Base-by-base conservation (phyloP, 2,113 vertebrate species). In the Brevimyrus niger region DNA sequence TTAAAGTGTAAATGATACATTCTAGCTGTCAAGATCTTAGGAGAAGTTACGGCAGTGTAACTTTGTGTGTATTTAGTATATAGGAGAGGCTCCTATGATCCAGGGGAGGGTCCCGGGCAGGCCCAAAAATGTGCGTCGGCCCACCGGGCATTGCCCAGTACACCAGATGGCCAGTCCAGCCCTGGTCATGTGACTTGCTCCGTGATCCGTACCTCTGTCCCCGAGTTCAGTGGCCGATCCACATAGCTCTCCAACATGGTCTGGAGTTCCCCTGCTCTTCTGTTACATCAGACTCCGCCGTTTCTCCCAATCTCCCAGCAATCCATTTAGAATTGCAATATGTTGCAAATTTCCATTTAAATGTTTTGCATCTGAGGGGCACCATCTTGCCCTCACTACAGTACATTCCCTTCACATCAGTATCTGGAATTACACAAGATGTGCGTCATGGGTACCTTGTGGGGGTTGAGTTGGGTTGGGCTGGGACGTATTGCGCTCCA, bases 321-420 rank as follows among this genome's bases (percentile, higher is more conserved):
- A 50, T 46, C 48, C 38, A 86, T 89, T 73, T 53, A 48, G 5
- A 86, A 27, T 31, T 89, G 51, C 58, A 55, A 65, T 46, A n/a
- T n/a, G 42, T 35, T 4, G 55, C 55, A 69, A 61, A 86, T 89
- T 89, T 73, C 89, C 83, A 65, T 50, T 86, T 48, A 89, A 89
- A 50, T 44, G 23, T 58, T 69, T 86, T 53, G 86, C 42, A 73
- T 31, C 48, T 86, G 89, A 86, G 9, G 53, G 46, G 58, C 44
- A 69, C n/a, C 83, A 48, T 27, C 87, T 17, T 87, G 23, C 38
- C 23, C 58, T 46, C 11, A 42, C 10, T 23, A 3, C 11, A 42
- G 4, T 23, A 3, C 15, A 50, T 88, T 86, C 53, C 27, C 15
- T 73, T 31, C 47, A 27, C n/a, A 15, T 86, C 51, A 27, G 48